Evolutionary conservation across 2,888 invertebrate species (phyloP).

Genomic region (Xanthia icteritia): DNA sequence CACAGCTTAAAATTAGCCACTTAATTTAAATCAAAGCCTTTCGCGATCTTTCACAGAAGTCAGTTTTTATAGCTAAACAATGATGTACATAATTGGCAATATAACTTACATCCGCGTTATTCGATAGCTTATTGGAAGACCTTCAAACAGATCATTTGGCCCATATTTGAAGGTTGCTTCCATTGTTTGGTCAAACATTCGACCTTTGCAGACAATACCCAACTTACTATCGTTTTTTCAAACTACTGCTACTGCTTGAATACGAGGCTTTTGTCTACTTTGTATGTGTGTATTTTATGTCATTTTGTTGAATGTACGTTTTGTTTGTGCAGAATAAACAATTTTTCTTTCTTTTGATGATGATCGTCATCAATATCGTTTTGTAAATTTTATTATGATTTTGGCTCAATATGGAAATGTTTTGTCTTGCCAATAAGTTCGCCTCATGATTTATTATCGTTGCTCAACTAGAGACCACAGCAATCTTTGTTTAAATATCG

Average conservation of each 20-base stretch:
- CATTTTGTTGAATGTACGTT: too few relatives aligned
- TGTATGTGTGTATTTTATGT: too few relatives aligned
- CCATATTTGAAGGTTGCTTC: conserved; percentile 58
- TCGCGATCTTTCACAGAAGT: neutral
- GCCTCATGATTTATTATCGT: neutral
- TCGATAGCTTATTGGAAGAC: conserved; percentile 51
- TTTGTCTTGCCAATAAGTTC: conserved; percentile 10
- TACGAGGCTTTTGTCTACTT: too few relatives aligned
- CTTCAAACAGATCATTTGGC: conserved; percentile 54
- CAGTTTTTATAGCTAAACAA: neutral
- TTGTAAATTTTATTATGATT: conserved; percentile 33
- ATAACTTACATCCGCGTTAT: conserved; percentile 53
- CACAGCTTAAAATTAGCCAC: neutral
- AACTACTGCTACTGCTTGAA: too few relatives aligned
- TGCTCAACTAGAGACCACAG: conserved; percentile 3
- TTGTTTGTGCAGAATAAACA: too few relatives aligned
- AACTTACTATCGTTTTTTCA: conserved; percentile 37
- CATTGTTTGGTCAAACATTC: conserved; percentile 52
- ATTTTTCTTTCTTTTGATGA: too few relatives aligned
- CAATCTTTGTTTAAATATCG: conserved; percentile 16
- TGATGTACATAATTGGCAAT: conserved; percentile 22
- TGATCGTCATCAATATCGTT: too few relatives aligned
- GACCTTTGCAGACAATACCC: conserved; percentile 54
- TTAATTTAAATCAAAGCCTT: neutral
- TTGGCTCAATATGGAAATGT: neutral